Base-by-base conservation (phyloP, 2,888 invertebrate genomes). In the Drosophila buzzatii region DNA sequence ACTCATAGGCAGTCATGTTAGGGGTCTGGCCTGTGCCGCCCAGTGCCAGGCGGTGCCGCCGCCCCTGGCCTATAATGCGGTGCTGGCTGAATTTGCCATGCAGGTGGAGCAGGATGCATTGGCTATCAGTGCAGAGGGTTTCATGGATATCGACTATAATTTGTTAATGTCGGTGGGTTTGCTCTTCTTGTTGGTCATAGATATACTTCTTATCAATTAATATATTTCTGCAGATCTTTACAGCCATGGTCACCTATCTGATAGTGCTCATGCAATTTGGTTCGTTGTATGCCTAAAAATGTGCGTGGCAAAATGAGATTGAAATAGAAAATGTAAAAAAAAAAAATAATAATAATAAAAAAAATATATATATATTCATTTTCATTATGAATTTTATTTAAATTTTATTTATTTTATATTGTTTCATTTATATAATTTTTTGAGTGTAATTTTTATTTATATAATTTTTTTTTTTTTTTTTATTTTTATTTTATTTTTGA, bases 231-330 rank as follows among this genome's bases (percentile, higher is more conserved):
- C 39, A 91, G 91, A 83, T 91, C 16, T 80, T 82, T 8, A 78
- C 88, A 8, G 88, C 86, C 12, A 79, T 85, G 68, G 86, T 83
- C 0, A 90, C 91, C 6, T 90, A 91, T 66, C 47, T 91, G 20
- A 84, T 91, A 27, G 84, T 91, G n/a, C 61, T 91, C 0, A 75
- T 91, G 76, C 91, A 91, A 68, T 91, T 91, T 49, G 82, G 88
- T 16, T 60, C 75, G 6, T 47, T 78, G 16, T 78, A 85, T 49
- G 3, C 53, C 14, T 66, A 67, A 12, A n/a, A n/a, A 49, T 39
- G 27, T 27, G 6, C 27, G 6, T 6, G 27, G 27, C 27, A 27
- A 27, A 27, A 6, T 27, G 27, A 6, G 6, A 27, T 27, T 27
- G 6, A 27, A 27, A 6, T 27, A 27, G 27, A 27, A 27, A 27